A percentile compares a stretch with the other conserved stretches of the same genome.
phyloP scores from a whole-genome alignment of 92 coral and sea anemone species.

The Phenganax marumi region DNA sequence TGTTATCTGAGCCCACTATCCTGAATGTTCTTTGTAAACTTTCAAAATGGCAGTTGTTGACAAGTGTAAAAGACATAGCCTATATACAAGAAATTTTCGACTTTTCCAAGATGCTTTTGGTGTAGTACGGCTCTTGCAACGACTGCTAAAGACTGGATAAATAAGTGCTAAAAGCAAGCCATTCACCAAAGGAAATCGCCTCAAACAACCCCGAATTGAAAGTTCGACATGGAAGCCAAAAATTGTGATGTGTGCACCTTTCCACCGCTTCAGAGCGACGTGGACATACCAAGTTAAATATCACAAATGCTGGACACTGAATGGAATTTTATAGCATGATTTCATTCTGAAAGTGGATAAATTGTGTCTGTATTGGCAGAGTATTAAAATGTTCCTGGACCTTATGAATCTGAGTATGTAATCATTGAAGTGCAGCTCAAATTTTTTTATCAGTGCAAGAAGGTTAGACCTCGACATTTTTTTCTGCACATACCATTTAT shows the following conservation, averaged over 20 bases:
- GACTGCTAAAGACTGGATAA: not conserved
- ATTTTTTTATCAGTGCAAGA: conserved; percentile 14
- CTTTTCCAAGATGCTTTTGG: not conserved
- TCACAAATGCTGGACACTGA: not conserved
- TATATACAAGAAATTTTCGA: not conserved
- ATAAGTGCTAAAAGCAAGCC: not conserved
- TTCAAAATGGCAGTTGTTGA: not conserved
- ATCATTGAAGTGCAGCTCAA: not conserved
- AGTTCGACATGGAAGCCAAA: not conserved
- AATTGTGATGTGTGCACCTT: not conserved
- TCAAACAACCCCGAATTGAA: not conserved
- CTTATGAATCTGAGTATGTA: not conserved
- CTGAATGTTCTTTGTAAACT: not conserved
- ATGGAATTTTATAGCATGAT: not conserved
- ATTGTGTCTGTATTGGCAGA: not conserved
- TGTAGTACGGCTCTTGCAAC: not conserved
- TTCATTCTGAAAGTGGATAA: not conserved
- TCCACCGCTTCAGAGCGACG: not conserved
- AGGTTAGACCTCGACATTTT: not conserved
- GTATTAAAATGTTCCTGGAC: not conserved
- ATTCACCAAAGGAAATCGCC: not conserved
- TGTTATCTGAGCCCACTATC: not conserved
- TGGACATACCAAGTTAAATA: not conserved
- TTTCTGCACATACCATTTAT: not conserved
- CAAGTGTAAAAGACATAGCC: not conserved